A percentile compares a stretch with the other conserved stretches of the same genome.
phyloP scores from a whole-genome alignment of 2,797 vertebrate species.

The Rhinophrynus dorsalis region DNA sequence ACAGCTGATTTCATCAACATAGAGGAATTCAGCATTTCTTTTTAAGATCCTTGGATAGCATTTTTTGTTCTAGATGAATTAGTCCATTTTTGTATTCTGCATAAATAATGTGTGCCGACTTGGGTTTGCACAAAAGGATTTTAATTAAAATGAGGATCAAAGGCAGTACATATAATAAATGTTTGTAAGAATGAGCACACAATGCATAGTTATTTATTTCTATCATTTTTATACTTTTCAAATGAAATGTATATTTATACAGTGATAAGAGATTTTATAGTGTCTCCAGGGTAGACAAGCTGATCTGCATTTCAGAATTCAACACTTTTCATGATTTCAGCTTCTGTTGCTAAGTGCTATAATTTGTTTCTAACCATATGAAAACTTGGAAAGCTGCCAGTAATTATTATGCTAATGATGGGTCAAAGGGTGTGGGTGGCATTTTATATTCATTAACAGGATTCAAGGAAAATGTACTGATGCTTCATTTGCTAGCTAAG shows the following conservation, averaged over 20 bases:
- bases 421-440: background rate
- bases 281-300: constrained; percentile 9
- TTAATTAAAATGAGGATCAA: too few relatives aligned
- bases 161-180: too few relatives aligned
- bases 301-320: background rate
- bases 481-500: too few relatives aligned
- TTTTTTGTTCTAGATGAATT: too few relatives aligned
- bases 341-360: background rate
- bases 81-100: too few relatives aligned
- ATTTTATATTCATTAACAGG: constrained; percentile 6
- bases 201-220: too few relatives aligned
- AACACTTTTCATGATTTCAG: constrained; percentile 13
- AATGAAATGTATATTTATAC: too few relatives aligned
- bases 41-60: too few relatives aligned
- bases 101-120: background rate
- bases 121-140: too few relatives aligned
- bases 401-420: constrained; percentile 22
- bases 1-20: too few relatives aligned
- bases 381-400: background rate
- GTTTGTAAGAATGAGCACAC: constrained; percentile 25
- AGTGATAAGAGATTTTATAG: constrained; percentile 23
- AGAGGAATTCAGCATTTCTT: too few relatives aligned
- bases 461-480: constrained; percentile 5
- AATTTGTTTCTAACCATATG: constrained; percentile 8
- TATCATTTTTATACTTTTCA: too few relatives aligned